Evolutionary conservation across 2,113 vertebrate species (phyloP).

Genomic region (Odontesthes bonariensis): DNA sequence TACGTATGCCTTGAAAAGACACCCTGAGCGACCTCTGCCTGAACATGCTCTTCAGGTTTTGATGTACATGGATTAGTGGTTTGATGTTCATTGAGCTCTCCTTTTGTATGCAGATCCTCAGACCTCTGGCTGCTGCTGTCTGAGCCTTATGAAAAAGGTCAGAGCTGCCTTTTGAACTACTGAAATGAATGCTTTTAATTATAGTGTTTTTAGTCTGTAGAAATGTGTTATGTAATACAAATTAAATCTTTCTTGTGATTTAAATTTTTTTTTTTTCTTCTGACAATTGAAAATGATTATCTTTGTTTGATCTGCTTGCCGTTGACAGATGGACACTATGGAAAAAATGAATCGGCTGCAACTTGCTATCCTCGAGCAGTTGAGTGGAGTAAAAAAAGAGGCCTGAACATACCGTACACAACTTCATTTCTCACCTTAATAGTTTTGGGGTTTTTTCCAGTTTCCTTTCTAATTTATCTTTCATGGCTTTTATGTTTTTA

Average conservation of each 20-base stretch:
- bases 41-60: not conserved
- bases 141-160: slow-evolving; percentile 75
- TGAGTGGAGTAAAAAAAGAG: slow-evolving; percentile 47
- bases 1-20: slow-evolving; percentile 30
- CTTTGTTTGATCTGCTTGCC: not conserved
- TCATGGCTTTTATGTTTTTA: slow-evolving; percentile 22
- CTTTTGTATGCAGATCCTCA: slow-evolving; percentile 45
- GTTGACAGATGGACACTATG: slow-evolving; percentile 73
- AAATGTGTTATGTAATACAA: not conserved
- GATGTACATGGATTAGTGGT: not conserved
- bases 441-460: not conserved
- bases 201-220: not conserved
- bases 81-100: not conserved
- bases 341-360: slow-evolving; percentile 69
- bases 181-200: not conserved
- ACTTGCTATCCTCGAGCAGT: slow-evolving; percentile 60
- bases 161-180: slow-evolving; percentile 5
- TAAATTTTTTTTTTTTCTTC: not conserved
- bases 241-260: not conserved
- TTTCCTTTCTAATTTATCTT: not conserved
- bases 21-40: not conserved
- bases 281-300: not conserved
- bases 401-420: not conserved
- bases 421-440: not conserved
- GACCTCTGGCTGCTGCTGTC: slow-evolving; percentile 66